Conservation (phyloP, 2,888 invertebrate genomes). For the Chrysotoxum bicinctum region DNA sequence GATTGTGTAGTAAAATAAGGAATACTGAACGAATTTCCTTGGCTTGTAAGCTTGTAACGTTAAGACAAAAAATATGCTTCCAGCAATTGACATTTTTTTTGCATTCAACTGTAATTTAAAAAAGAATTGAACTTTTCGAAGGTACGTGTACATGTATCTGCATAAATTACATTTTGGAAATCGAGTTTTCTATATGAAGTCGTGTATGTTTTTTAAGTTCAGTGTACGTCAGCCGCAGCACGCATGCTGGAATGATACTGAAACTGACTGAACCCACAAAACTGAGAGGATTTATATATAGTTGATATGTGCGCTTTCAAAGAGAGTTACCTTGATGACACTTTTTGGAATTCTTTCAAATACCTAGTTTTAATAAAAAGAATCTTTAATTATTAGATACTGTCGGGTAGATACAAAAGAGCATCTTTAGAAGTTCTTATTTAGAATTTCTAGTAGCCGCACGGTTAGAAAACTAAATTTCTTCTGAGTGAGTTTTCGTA, state of each 20-base stretch:
- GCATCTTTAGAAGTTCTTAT: no score
- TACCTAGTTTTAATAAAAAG: neutral
- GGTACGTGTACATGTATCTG: neutral
- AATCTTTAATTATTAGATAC: no score
- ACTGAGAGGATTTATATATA: neutral
- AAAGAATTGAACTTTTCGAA: neutral
- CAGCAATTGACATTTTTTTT: slow-evolving; percentile 6
- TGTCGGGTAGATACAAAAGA: no score
- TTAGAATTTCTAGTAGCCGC: no score
- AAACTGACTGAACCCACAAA: neutral
- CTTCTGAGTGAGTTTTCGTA: no score
- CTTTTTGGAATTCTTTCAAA: neutral
- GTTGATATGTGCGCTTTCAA: neutral
- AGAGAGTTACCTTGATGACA: neutral
- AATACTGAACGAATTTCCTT: neutral
- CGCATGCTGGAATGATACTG: neutral
- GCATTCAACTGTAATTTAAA: slow-evolving; percentile 3
- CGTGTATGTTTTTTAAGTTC: neutral
- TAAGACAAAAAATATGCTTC: neutral
- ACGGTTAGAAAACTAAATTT: no score
- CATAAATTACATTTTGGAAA: slow-evolving; percentile 16
- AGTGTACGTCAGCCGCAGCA: neutral
- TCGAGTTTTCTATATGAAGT: neutral
- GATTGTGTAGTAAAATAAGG: neutral
- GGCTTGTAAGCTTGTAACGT: neutral